Evolutionary conservation across 2,797 vertebrate species (phyloP), one percentile per base, ranked within the genome.

Genomic region (Schizothorax lantsangensis): DNA sequence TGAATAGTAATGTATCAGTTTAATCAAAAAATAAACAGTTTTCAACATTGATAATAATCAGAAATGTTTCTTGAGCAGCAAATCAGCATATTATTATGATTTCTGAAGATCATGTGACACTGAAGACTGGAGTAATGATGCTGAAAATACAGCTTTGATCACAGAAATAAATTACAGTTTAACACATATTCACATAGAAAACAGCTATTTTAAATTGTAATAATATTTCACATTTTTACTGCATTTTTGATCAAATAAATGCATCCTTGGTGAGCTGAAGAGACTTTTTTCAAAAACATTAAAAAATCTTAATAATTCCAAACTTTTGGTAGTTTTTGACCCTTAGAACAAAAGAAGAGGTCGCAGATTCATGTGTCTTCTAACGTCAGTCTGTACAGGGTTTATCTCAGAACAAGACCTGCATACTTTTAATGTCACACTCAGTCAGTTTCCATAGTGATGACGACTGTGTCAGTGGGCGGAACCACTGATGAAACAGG

Each of bases 401-500:
- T 72, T 57, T 38, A 36, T 49, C 30, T 38, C 26, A 36, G 19
- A 38, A 52, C 1, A 54, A 82, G 21, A 79, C 30, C 49, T 57
- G 54, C 57, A 43, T 36, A 9, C 74, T 78, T 14, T 30, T 38
- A 73, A 38, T 12, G 12, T 43, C 19, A 84, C 71, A 2, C 64
- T 74, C 92, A 96, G 87, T 92, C 92, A 0, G 91, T 95, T 91
- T 96, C 95, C 92, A 95, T 92, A 71, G 93, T 92, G 1, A 96
- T 91, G 26, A 95, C 89, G 0, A 94, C 93, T 0, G 83, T 91
- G 0, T 95, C 94, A 0, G 90, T 64, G 0, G 86, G 87, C 0
- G 89, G 79, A 0, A 90, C 74, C 5, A 78, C 68, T 9, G 64
- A 6, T 36, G 92, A 71, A 81, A 91, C 57, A 57, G 91, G 88